phyloP scores from a whole-genome alignment of 2,888 invertebrate genomes.

The Bimastos eiseni region DNA sequence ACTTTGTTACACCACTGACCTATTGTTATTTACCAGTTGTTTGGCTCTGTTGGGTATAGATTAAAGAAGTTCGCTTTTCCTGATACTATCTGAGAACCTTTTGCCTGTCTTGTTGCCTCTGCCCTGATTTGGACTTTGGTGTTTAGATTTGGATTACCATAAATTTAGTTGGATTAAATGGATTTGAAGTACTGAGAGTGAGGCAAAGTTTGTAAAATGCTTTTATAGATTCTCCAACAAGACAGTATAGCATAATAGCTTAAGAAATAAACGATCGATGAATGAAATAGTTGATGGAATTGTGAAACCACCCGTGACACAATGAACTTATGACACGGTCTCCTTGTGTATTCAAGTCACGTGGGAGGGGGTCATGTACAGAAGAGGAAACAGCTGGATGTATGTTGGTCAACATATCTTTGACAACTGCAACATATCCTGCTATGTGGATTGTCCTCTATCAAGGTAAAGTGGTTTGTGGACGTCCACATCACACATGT shows the following conservation, averaged over 20 bases:
- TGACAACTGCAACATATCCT: not conserved
- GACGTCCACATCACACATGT: no score
- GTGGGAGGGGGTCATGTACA: not conserved
- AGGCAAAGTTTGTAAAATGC: not conserved
- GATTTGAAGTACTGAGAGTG: not conserved
- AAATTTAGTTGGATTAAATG: not conserved
- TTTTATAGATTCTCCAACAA: not conserved
- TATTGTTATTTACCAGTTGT: not conserved
- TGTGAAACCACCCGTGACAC: not conserved
- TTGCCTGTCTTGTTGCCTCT: not conserved
- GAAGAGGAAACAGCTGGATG: not conserved
- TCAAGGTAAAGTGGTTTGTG: no score
- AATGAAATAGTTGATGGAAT: not conserved
- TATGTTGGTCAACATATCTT: not conserved
- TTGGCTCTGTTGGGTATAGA: not conserved
- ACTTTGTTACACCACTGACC: not conserved
- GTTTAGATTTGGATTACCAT: not conserved
- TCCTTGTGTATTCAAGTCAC: not conserved
- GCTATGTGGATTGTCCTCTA: not conserved
- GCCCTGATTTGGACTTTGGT: not conserved
- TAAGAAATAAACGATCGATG: not conserved
- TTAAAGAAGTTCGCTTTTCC: not conserved
- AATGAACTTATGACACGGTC: no score
- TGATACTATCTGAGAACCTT: not conserved
- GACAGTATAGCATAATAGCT: not conserved